Percentiles rank a stretch among this genome's conserved stretches.
These are phyloP conservation scores for Selenia dentaria DNA, from an alignment of 2,888 invertebrate species.

Conservation along the genomic window DNA sequence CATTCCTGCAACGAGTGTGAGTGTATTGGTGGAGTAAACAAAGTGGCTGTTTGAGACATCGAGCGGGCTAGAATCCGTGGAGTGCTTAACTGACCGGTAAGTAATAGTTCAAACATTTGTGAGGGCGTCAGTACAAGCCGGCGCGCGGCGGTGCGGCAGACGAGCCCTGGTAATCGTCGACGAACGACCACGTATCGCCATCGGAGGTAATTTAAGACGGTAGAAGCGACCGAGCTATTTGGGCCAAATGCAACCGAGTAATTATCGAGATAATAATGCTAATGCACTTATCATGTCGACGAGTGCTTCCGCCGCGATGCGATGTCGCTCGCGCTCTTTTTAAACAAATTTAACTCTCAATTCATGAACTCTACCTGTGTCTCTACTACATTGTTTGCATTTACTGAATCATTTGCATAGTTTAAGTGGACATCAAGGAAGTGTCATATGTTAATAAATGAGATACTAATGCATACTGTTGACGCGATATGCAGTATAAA, in stretches of 20 bases:
- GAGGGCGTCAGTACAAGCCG: constrained; percentile 51
- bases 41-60: constrained; percentile 54
- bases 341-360: constrained; percentile 49
- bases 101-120: constrained; percentile 70
- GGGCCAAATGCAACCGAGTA: constrained; percentile 82
- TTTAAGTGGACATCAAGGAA: neutral
- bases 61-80: constrained; percentile 43
- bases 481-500: too few relatives aligned
- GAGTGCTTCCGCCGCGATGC: constrained; percentile 72
- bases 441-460: constrained; percentile 2
- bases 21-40: constrained; percentile 62
- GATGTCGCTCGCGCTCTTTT: constrained; percentile 43
- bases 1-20: constrained; percentile 45
- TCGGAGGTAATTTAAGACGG: constrained; percentile 72
- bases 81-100: constrained; percentile 65
- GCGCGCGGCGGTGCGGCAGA: constrained; percentile 30
- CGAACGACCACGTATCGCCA: constrained; percentile 58
- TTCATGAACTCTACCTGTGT: constrained; percentile 21
- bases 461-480: neutral
- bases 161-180: constrained; percentile 31
- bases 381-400: constrained; percentile 1
- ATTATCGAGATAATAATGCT: constrained; percentile 84
- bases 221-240: constrained; percentile 73
- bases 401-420: neutral
- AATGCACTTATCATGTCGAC: constrained; percentile 83